Evolutionary conservation across 2,797 vertebrate genomes (phyloP), one percentile per base, ranked within the genome.

Genomic region (Cossypha niveicapilla): DNA sequence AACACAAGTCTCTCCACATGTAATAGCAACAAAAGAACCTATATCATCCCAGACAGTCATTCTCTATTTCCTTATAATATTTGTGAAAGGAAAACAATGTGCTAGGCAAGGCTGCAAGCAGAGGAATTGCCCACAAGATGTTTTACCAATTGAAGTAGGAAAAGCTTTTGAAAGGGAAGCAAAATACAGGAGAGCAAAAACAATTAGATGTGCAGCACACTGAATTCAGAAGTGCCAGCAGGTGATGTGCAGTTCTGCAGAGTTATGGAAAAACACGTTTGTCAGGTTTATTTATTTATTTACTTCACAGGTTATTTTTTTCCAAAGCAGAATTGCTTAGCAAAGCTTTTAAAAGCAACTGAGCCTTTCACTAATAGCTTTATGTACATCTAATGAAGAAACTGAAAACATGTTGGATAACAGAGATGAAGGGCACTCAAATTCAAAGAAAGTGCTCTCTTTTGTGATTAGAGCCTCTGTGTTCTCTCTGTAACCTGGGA

Each of bases 251-350:
- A 88, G 78, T 21, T 91, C 85, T 45, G 57, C 50, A 45, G 90
- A 90, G 87, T 86, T 88, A 74, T 75, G 75, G 65, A 80, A 90
- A 93, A 90, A 56, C 32, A 70, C 0, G 1, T 44, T 83, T 95
- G 50, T 67, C 45, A 39, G 41, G 25, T 83, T 93, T 95, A 93
- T 89, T 96, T 96, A 94, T 96, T 95, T 93, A 93, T 96, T 89
- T 92, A 63, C 61, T 75, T 85, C 81, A 80, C 30, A 77, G 57
- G 78, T 63, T 66, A 30, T 76, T 80, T 70, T 56, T 44, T 76
- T 63, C 48, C 53, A 71, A 82, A 67, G 71, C 37, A 11, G 41
- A 94, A 94, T 50, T 90, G 63, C 80, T 93, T 78, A 73, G 45
- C 53, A 35, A 42, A 61, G 72, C 57, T 83, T 89, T 70, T 63